Base-by-base conservation (phyloP, 2,113 vertebrate genomes). In the Danio rerio region DNA sequence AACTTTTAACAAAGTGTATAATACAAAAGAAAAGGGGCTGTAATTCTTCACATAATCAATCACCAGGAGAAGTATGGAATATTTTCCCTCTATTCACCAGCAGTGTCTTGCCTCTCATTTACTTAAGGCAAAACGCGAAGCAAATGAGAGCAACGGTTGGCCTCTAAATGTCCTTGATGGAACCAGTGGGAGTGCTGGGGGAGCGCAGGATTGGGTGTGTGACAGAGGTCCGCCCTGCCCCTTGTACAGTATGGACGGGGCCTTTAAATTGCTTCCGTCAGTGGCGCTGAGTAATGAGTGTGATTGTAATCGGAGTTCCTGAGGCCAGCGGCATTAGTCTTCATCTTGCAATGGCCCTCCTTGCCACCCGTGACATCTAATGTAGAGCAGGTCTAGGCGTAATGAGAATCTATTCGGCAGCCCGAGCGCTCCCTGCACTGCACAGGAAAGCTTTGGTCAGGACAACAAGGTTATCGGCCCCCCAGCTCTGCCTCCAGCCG, bases 251-350 rank as follows among this genome's bases (percentile, higher is more conserved):
- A 93, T 93, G 93, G 93, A 92, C 90, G 87, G 82, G 91, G 91
- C 88, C 91, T 92, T 93, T 94, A 95, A 93, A 95, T 94, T 94
- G 93, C 93, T 95, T 94, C 94, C 93, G 91, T 94, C 92, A 93
- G 92, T 81, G 82, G 68, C 87, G 86, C 93, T 95, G 94, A 95
- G 93, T 95, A 95, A 95, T 95, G 93, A 94, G 91, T 93, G 91
- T 92, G 92, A 94, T 94, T 94, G 92, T 95, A 95, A 95, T 95
- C 92, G 92, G 87, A 92, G 93, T 94, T 95, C 94, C 93, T 88
- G 91, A 91, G 93, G 93, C 94, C 93, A 90, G 89, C 86, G 89
- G 90, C 93, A 95, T 95, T 94, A 94, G 93, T 95, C 94, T 94
- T 95, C 93, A 95, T 95, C 94, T 94, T 89, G 87, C 85, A 88